Percentiles rank a stretch among this genome's conserved stretches.
Evolutionary conservation across 2,888 invertebrate species (phyloP).

Genomic region (Tortrix viridana): DNA sequence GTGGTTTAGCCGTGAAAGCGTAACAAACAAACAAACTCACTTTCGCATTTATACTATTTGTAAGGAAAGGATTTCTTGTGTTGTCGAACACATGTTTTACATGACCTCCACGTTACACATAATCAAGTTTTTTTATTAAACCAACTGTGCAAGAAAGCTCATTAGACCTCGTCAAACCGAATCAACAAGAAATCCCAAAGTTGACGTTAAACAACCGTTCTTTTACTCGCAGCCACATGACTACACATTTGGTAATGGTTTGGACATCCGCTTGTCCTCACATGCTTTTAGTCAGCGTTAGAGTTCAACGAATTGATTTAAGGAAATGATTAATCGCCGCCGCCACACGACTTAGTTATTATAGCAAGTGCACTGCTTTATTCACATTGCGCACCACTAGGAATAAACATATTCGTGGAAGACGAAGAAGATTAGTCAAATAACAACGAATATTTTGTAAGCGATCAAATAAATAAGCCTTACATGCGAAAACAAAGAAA

Average conservation of each 20-base stretch:
- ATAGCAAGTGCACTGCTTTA: background rate
- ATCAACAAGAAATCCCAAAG: constrained; percentile 26
- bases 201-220: constrained; percentile 44
- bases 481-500: background rate
- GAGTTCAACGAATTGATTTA: constrained; percentile 76
- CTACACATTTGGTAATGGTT: constrained; percentile 76
- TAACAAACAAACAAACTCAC: no score
- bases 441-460: no score
- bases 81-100: no score
- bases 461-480: background rate
- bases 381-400: background rate
- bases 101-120: background rate
- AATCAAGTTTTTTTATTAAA: constrained; percentile 21
- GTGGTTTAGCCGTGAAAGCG: no score
- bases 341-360: constrained; percentile 24
- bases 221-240: constrained; percentile 56
- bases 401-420: background rate
- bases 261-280: constrained; percentile 68
- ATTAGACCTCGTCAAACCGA: constrained; percentile 35
- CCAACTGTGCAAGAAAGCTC: constrained; percentile 30
- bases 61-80: no score
- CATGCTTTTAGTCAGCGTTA: constrained; percentile 54
- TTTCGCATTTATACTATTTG: no score
- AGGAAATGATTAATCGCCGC: constrained; percentile 47
- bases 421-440: no score